phyloP scores from a whole-genome alignment of 2,113 vertebrate species.

The Lynx canadensis region DNA sequence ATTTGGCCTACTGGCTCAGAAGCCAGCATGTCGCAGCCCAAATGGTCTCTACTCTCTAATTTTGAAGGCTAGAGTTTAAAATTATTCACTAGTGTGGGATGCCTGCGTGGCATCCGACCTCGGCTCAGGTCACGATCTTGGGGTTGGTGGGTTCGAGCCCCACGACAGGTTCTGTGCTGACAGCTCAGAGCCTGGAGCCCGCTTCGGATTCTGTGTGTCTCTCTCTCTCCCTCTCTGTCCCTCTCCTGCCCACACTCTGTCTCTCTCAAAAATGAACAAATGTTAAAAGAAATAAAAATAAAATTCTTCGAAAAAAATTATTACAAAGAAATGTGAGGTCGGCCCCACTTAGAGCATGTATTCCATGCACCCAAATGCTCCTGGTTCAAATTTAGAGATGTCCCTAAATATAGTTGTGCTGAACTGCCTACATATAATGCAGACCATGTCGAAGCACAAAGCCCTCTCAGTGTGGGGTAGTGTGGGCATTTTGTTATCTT shows the following conservation, averaged over 20 bases:
- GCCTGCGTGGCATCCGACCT: too few relatives aligned
- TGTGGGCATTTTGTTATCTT: constrained; percentile 81
- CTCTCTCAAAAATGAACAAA: too few relatives aligned
- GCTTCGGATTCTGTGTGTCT: too few relatives aligned
- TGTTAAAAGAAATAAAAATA: too few relatives aligned
- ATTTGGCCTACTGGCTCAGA: constrained; percentile 59
- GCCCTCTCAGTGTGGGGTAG: constrained; percentile 77
- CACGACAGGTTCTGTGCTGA: too few relatives aligned
- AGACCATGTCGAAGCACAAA: constrained; percentile 78
- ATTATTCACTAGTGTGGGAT: constrained; percentile 43
- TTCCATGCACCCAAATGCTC: constrained; percentile 59
- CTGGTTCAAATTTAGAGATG: constrained; percentile 73
- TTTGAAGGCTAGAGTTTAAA: constrained; percentile 68
- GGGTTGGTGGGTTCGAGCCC: too few relatives aligned
- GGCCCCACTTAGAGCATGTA: constrained; percentile 50
- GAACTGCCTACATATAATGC: constrained; percentile 77
- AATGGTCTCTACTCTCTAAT: constrained; percentile 49
- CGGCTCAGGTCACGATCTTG: too few relatives aligned
- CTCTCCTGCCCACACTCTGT: too few relatives aligned
- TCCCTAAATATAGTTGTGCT: constrained; percentile 69
- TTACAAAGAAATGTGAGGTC: constrained; percentile 49
- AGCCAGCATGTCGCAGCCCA: constrained; percentile 31
- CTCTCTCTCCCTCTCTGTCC: too few relatives aligned
- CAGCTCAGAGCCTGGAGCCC: too few relatives aligned
- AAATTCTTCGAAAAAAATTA: constrained; percentile 13